Base-by-base conservation (phyloP, 2,797 vertebrate species). In the Urophycis tenuis region DNA sequence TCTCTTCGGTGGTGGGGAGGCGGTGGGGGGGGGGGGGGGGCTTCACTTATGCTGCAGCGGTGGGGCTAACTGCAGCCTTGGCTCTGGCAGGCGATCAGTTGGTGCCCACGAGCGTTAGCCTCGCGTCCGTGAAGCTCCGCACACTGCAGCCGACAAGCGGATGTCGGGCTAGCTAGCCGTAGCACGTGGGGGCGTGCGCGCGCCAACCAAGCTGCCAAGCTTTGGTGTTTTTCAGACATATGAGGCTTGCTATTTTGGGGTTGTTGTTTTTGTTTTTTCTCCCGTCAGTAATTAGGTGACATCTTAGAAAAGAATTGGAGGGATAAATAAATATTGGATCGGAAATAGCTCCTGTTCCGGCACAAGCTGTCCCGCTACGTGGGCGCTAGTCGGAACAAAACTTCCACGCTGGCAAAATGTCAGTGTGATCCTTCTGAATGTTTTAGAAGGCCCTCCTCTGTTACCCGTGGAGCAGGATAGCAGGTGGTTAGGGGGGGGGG, bases 1-100 rank as follows among this genome's bases (percentile, higher is more conserved):
- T 53, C 17, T 30, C 64, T 69, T 19, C 19, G 25, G n/a, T 12
- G 25, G 64, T 76, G 14, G 14, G 74, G 77, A 81, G 73, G 29
- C 3, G n/a, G n/a, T 76, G 14, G 14, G 74, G 77, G 82, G 73
- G 29, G 5, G n/a, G n/a, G 64, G 29, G 7, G 0, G 45, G 45
- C 11, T 22, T 49, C n/a, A n/a, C 19, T 22, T 22, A 29, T 69
- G 9, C 25, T 30, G 64, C 64, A 69, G 29, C 14, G 64, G 64
- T 14, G 8, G 22, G 25, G 1, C 0, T n/a, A 30, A 69, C 64
- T 30, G 53, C 22, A 25, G 19, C 53, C 45, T 49, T 5, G 53
- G 19, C 0, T 60, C 17, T 8, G 11, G 19, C 17, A 19, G 45
- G 45, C 45, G 3, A 49, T 49, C 45, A 22, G 45, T 19, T 19